Conservation (phyloP, 2,888 invertebrate genomes). For the Beris morrisii region DNA sequence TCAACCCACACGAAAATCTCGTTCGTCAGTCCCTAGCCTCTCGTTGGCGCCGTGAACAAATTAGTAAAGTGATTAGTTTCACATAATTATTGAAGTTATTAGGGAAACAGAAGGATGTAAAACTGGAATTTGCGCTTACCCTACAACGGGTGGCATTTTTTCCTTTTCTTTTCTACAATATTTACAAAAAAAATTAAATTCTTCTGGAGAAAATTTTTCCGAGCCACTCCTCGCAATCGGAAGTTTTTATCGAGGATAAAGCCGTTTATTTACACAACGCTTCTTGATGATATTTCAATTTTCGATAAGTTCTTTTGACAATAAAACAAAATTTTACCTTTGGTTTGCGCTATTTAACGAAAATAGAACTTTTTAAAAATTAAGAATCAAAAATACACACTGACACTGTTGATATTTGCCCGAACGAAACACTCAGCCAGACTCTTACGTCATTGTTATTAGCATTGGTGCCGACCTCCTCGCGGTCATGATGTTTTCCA, state of each 20-base stretch:
- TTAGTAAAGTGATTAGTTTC: too few relatives aligned
- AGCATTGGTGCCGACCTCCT: slow-evolving; percentile 6
- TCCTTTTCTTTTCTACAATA: neutral
- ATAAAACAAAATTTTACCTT: slow-evolving; percentile 18
- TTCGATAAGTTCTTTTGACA: too few relatives aligned
- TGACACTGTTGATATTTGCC: slow-evolving; percentile 10
- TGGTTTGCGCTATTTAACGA: slow-evolving; percentile 6
- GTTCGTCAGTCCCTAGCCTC: too few relatives aligned
- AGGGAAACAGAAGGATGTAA: neutral
- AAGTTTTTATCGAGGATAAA: neutral
- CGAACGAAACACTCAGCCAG: neutral
- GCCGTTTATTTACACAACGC: too few relatives aligned
- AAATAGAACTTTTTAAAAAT: slow-evolving; percentile 1
- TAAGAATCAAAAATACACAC: neutral
- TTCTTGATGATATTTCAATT: too few relatives aligned
- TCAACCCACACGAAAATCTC: too few relatives aligned
- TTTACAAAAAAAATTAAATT: slow-evolving; percentile 14
- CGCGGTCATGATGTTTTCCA: slow-evolving; percentile 1
- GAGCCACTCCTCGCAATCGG: slow-evolving; percentile 23
- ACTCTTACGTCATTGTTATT: slow-evolving; percentile 17
- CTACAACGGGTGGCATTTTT: slow-evolving; percentile 39
- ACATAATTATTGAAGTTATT: too few relatives aligned
- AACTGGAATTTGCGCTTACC: slow-evolving; percentile 34
- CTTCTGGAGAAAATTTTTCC: neutral
- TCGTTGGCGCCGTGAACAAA: too few relatives aligned